Evolutionary conservation across 2,888 invertebrate genomes (phyloP).

Genomic region (Pseudolycoriella hygida): DNA sequence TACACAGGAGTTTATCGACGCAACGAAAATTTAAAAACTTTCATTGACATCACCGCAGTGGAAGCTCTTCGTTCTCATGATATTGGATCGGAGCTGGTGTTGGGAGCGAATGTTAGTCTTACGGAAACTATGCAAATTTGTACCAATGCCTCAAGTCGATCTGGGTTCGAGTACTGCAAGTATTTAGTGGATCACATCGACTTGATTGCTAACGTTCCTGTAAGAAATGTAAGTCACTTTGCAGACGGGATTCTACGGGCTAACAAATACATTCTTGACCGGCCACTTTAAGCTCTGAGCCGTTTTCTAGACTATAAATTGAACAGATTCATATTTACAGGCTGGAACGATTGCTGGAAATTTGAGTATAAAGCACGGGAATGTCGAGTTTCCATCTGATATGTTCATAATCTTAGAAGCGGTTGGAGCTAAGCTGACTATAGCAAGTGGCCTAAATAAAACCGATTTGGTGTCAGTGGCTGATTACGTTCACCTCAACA

Average conservation of each 20-base stretch:
- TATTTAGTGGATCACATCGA: slow-evolving; percentile 35
- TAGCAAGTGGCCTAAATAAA: slow-evolving; percentile 17
- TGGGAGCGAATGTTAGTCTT: slow-evolving; percentile 36
- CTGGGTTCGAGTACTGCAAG: slow-evolving; percentile 35
- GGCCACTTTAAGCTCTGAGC: too few relatives aligned
- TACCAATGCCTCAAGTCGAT: slow-evolving; percentile 19
- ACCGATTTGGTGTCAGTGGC: slow-evolving; percentile 21
- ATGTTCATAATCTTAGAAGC: slow-evolving; percentile 30
- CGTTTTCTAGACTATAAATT: too few relatives aligned
- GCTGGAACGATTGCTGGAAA: slow-evolving; percentile 44
- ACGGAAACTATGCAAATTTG: slow-evolving; percentile 33
- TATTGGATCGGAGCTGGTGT: slow-evolving; percentile 13
- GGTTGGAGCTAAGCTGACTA: slow-evolving; percentile 23
- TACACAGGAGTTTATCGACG: slow-evolving; percentile 28
- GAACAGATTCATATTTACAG: slow-evolving; percentile 20
- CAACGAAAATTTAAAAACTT: slow-evolving; percentile 28
- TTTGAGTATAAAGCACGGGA: slow-evolving; percentile 40
- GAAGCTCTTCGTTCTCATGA: slow-evolving; percentile 29
- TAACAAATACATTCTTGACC: too few relatives aligned
- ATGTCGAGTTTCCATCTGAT: slow-evolving; percentile 46
- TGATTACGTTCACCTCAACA: slow-evolving; percentile 28
- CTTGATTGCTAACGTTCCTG: slow-evolving; percentile 45
- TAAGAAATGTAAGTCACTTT: slow-evolving; percentile 40
- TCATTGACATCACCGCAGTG: slow-evolving; percentile 43
- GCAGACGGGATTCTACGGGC: too few relatives aligned